A percentile compares a stretch with the other conserved stretches of the same genome.
These are phyloP conservation scores for Enteromius afrohamiltoni DNA, from an alignment of 2,797 vertebrate species.

Conservation along the genomic window DNA sequence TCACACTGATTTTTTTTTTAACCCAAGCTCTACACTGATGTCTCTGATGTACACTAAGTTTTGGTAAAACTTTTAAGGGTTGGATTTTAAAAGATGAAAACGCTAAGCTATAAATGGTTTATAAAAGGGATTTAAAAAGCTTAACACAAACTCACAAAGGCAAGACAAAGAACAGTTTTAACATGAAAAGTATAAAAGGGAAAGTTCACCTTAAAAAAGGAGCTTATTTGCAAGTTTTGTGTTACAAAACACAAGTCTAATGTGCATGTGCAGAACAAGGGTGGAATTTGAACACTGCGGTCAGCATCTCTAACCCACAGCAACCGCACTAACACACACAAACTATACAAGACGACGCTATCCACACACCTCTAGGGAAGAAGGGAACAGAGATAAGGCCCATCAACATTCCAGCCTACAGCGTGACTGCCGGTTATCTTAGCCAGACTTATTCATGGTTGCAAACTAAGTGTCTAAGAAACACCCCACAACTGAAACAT, in stretches of 20 bases:
- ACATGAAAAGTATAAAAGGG: background rate
- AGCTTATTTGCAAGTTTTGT: background rate
- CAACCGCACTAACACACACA: slow-evolving; percentile 31
- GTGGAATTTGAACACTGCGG: slow-evolving; percentile 46
- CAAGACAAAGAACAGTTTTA: background rate
- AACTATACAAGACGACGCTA: slow-evolving; percentile 17
- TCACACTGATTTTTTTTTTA: background rate
- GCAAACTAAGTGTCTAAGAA: slow-evolving; percentile 34
- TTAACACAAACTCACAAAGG: background rate
- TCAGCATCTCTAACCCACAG: slow-evolving; percentile 21
- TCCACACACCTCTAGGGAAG: slow-evolving; percentile 50
- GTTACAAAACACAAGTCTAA: slow-evolving; percentile 6
- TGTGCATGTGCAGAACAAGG: slow-evolving; percentile 6
- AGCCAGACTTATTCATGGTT: slow-evolving; percentile 23
- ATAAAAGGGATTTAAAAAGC: background rate
- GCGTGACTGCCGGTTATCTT: slow-evolving; percentile 49
- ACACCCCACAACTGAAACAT: slow-evolving; percentile 22
- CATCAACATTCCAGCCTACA: slow-evolving; percentile 62
- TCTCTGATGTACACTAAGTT: background rate
- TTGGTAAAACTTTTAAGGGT: background rate
- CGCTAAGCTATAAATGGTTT: background rate
- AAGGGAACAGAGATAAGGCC: slow-evolving; percentile 46
- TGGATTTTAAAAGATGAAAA: background rate
- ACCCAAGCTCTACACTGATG: background rate
- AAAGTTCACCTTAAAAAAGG: background rate